Evolutionary conservation across 64 coral and sea anemone species (phyloP), one percentile per base, ranked within the genome.

Genomic region (Actinia tenebrosa): DNA sequence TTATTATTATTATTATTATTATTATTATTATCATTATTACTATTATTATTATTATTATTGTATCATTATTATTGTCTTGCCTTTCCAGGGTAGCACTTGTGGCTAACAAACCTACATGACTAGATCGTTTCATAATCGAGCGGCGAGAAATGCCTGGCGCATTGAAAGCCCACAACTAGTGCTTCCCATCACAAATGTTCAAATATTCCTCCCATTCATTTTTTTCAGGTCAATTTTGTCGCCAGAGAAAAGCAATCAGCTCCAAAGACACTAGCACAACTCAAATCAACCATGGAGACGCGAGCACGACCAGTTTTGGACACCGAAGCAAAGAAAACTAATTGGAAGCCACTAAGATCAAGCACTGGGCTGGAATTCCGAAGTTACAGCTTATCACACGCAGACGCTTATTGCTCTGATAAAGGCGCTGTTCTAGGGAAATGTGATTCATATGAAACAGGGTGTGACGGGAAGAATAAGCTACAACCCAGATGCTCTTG

Each of bases 331-430:
- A 98, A 93, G 71, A 66, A 22, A 13, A 91, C 92, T 22, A 89
- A 95, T 78, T 95, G 95, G 89, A 89, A 78, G 23, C 68, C 87
- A 4, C 64, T 93, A 4, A 84, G 92, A 78, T 60, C 64, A 2
- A 89, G 83, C 16, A 87, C 75, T 16, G 86, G 86, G 25, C 83
- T 91, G 19, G 87, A 87, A 16, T 91, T 88, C 85, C 77, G 90
- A 60, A 87, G 9, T 5, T 98, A 87, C 19, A 89, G 69, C 46
- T 17, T 95, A 23, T 87, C 86, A 5, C 37, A 93, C 20, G 91
- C 95, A 9, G 95, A 98, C 75, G 91, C 92, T 1, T 98, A 93
- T 18, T 98, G 95, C 45, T 98, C 91, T 15, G 92, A 89, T 25
- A 77, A 68, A 19, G 95, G 95, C 3, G 87, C 95, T 23, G 92